Evolutionary conservation across 2,888 invertebrate species (phyloP).

Genomic region (Elmis aenea): DNA sequence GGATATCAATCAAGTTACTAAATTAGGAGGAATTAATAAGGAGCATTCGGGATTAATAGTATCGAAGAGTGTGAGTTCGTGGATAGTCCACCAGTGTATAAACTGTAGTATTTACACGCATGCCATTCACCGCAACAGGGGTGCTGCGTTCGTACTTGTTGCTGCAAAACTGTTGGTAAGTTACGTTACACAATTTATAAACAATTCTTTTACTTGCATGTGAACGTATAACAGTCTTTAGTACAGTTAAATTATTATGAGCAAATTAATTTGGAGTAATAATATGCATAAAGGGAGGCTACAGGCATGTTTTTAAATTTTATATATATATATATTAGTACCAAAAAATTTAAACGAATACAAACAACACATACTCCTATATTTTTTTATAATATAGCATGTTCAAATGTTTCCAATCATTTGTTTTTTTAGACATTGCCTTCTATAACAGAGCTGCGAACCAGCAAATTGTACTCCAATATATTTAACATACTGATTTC

Average conservation of each 20-base stretch:
- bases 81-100: slow-evolving; percentile 59
- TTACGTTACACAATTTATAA: slow-evolving; percentile 24
- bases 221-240: too few relatives aligned
- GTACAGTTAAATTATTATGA: too few relatives aligned
- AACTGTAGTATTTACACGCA: slow-evolving; percentile 62
- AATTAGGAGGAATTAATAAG: slow-evolving; percentile 51
- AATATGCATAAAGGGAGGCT: too few relatives aligned
- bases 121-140: slow-evolving; percentile 55
- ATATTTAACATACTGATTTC: slow-evolving; percentile 64
- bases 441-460: slow-evolving; percentile 56
- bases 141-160: slow-evolving; percentile 52
- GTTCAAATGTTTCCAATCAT: too few relatives aligned
- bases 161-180: slow-evolving; percentile 56
- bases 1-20: slow-evolving; percentile 52
- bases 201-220: too few relatives aligned
- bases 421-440: slow-evolving; percentile 29
- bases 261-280: too few relatives aligned
- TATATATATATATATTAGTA: too few relatives aligned
- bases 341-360: too few relatives aligned
- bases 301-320: too few relatives aligned
- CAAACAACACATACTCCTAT: too few relatives aligned
- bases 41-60: slow-evolving; percentile 56
- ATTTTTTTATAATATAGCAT: too few relatives aligned
- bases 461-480: slow-evolving; percentile 63
- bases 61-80: slow-evolving; percentile 53